Evolutionary conservation across 2,113 vertebrate genomes (phyloP), one percentile per base, ranked within the genome.

Genomic region (Ochotona princeps): DNA sequence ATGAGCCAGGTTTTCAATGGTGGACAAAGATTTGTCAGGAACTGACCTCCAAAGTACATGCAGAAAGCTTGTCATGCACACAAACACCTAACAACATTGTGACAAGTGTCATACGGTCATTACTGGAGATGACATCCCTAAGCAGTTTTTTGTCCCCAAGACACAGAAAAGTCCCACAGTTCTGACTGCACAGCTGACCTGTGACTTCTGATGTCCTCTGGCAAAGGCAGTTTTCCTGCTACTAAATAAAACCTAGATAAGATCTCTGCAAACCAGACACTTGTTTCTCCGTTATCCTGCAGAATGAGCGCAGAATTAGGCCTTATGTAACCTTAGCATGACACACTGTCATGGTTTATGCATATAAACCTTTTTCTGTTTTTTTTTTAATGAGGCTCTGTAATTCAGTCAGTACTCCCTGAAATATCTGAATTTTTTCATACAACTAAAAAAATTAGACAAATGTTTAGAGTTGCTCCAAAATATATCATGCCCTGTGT

Each of bases 371-470:
- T 78, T 83, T 72, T 93, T 90, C 69, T 90, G 7, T 60, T 72
- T 73, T 78, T 67, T 78, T 79, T 78, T 67, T 74, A 83, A 75
- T 49, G 38, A 93, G 30, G 21, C 51, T 95, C 61, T 38, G 54
- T 74, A 83, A 85, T 89, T 88, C n/a, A 92, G 38, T 60, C 49
- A 69, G 49, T 21, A 20, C 38, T 67, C 65, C 49, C 66, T 32
- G 32, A 73, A 79, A 44, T 49, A 82, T 63, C 81, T 30, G 1
- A 63, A 44, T 44, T 35, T 69, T 91, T 81, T 63, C n/a, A 61
- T 38, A 61, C n/a, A 65, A 69, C 30, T 61, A 35, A 18, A 63
- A 7, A 79, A 54, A 88, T 54, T 9, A 9, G 54, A 57, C 32
- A 67, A 47, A 9, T 51, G 49, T 51, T 66, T 44, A 66, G 15